These are phyloP conservation scores for Sebastes iracundus DNA, from an alignment of 2,797 vertebrate genomes.

Conservation along the genomic window DNA sequence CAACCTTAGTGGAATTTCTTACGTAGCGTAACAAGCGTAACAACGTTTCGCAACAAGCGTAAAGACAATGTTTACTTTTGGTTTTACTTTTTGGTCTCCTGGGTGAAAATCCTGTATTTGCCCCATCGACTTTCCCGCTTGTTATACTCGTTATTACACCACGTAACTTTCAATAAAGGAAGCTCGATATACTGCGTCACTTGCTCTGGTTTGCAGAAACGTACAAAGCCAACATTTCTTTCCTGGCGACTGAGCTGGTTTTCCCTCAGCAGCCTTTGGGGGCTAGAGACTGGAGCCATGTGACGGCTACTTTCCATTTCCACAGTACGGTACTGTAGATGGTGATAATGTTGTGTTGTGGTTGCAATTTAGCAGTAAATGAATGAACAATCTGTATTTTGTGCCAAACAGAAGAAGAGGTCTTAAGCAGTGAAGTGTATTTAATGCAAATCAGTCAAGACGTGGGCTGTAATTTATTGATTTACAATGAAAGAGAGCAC, in stretches of 20 bases:
- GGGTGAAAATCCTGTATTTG: too few species aligned
- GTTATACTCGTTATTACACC: too few species aligned
- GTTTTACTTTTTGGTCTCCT: neutral
- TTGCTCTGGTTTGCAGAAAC: too few species aligned
- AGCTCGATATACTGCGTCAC: too few species aligned
- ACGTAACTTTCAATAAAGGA: too few species aligned
- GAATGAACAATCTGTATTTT: neutral
- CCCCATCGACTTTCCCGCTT: too few species aligned
- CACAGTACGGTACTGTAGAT: neutral
- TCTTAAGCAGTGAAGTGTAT: neutral
- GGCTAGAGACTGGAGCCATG: neutral
- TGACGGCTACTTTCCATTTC: neutral
- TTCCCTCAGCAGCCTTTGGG: neutral
- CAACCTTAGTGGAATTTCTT: neutral
- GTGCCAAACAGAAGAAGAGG: neutral
- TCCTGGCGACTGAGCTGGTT: too few species aligned
- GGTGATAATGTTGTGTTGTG: neutral
- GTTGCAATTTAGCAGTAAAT: neutral
- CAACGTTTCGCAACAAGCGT: neutral
- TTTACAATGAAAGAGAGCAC: neutral
- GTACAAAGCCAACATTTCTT: too few species aligned
- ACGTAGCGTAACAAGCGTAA: neutral
- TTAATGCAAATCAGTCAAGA: constrained; percentile 22
- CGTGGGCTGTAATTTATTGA: constrained; percentile 17
- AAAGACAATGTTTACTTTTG: neutral